Percentiles rank a stretch among this genome's conserved stretches.
Evolutionary conservation across 2,797 vertebrate species (phyloP).

Genomic region (Cercopithecus neglectus): DNA sequence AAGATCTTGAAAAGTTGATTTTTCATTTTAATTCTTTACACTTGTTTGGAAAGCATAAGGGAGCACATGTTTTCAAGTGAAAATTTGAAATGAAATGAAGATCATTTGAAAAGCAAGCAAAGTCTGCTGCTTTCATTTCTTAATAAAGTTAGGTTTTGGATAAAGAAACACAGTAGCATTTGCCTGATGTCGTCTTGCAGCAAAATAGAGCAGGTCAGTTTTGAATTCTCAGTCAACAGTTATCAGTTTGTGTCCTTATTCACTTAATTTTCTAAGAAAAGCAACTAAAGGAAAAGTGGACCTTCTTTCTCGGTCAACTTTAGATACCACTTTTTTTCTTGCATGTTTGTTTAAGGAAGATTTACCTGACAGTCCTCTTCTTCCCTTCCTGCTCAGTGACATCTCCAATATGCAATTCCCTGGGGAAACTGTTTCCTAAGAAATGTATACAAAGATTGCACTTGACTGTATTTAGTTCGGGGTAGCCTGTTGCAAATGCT

Average conservation of each 20-base stretch:
- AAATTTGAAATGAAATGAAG: neutral
- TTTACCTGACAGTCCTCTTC: neutral
- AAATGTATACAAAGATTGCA: neutral
- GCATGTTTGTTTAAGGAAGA: neutral
- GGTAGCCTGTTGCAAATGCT: neutral
- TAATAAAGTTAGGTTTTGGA: conserved; percentile 18
- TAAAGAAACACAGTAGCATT: neutral
- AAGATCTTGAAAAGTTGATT: neutral
- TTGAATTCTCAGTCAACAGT: neutral
- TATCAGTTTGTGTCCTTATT: neutral
- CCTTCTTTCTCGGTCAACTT: neutral
- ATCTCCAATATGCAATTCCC: neutral
- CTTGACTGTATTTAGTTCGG: neutral
- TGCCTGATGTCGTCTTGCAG: neutral
- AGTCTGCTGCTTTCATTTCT: neutral
- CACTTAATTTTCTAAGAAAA: neutral
- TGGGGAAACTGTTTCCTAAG: neutral
- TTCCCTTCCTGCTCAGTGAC: neutral
- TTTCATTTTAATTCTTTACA: neutral
- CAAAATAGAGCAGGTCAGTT: neutral
- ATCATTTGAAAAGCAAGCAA: conserved; percentile 22
- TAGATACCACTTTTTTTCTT: neutral
- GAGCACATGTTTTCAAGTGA: conserved; percentile 15
- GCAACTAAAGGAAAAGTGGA: neutral
- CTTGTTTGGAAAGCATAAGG: conserved; percentile 12